A percentile compares a stretch with the other conserved stretches of the same genome.
Evolutionary conservation across 2,888 invertebrate species (phyloP).

Genomic region (Ochlodes sylvanus): DNA sequence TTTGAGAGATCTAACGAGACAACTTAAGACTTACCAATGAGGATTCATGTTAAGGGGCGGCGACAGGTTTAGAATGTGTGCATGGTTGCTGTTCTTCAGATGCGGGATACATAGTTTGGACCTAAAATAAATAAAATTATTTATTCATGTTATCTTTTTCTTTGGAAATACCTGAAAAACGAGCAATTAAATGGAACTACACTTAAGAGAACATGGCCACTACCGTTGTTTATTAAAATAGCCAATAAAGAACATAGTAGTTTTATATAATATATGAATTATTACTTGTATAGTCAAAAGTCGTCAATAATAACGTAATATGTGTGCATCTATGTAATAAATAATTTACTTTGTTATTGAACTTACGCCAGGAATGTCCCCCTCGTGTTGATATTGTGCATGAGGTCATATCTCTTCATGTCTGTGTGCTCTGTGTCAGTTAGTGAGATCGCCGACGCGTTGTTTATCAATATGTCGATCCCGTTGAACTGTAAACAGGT

Average conservation of each 20-base stretch:
- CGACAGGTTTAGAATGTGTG: slow-evolving; percentile 97
- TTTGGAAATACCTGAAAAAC: too few species aligned
- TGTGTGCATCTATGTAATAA: too few species aligned
- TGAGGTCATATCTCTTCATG: slow-evolving; percentile 98
- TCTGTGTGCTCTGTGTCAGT: slow-evolving; percentile 93
- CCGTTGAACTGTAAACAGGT: slow-evolving; percentile 91
- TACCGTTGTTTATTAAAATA: too few species aligned
- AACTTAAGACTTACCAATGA: slow-evolving; percentile 89
- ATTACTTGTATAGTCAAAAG: too few species aligned
- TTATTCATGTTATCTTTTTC: too few species aligned
- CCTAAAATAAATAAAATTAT: slow-evolving; percentile 72
- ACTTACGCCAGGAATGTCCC: slow-evolving; percentile 97
- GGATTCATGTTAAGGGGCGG: slow-evolving; percentile 96
- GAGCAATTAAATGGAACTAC: too few species aligned
- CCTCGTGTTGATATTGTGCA: slow-evolving; percentile 97
- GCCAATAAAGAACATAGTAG: too few species aligned
- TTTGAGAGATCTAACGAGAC: too few species aligned
- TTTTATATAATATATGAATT: too few species aligned
- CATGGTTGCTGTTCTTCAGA: slow-evolving; percentile 93
- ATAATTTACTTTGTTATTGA: neutral
- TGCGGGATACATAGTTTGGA: slow-evolving; percentile 96
- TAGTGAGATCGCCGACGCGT: slow-evolving; percentile 97
- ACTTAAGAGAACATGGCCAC: too few species aligned
- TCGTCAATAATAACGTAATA: neutral
- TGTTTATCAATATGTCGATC: slow-evolving; percentile 97